These are phyloP conservation scores for Hucho hucho DNA, from an alignment of 2,113 vertebrate species.

Conservation along the genomic window DNA sequence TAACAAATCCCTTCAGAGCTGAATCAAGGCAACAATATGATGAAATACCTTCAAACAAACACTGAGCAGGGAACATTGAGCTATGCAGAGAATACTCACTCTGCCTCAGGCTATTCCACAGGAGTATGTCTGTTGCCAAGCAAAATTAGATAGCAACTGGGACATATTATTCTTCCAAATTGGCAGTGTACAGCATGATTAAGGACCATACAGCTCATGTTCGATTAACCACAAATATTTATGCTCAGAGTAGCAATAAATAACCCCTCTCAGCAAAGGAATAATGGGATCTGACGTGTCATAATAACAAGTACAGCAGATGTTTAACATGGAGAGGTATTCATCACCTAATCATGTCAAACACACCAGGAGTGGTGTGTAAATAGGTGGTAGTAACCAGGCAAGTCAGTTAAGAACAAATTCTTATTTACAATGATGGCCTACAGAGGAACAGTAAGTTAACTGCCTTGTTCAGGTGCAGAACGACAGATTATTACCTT, in stretches of 20 bases:
- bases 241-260: conserved; percentile 41
- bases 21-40: conserved; percentile 72
- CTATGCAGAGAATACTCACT: conserved; percentile 61
- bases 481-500: too few relatives aligned
- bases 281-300: conserved; percentile 21
- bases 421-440: too few relatives aligned
- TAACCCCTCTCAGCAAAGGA: conserved; percentile 18
- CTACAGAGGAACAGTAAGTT: too few relatives aligned
- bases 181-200: conserved; percentile 70
- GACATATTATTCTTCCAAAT: conserved; percentile 73
- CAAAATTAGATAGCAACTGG: conserved; percentile 74
- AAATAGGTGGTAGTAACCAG: background rate
- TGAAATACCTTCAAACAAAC: conserved; percentile 75
- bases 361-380: conserved; percentile 12
- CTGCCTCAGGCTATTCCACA: conserved; percentile 66
- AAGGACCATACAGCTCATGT: conserved; percentile 67
- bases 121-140: conserved; percentile 71
- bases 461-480: too few relatives aligned
- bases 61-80: conserved; percentile 60
- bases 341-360: conserved; percentile 31
- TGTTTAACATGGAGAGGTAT: conserved; percentile 21
- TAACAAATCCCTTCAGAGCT: conserved; percentile 73
- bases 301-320: conserved; percentile 1
- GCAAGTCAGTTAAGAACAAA: too few relatives aligned
- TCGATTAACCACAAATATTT: conserved; percentile 61